These are phyloP conservation scores for Origma solitaria DNA, from an alignment of 2,113 vertebrate genomes.

Conservation along the genomic window DNA sequence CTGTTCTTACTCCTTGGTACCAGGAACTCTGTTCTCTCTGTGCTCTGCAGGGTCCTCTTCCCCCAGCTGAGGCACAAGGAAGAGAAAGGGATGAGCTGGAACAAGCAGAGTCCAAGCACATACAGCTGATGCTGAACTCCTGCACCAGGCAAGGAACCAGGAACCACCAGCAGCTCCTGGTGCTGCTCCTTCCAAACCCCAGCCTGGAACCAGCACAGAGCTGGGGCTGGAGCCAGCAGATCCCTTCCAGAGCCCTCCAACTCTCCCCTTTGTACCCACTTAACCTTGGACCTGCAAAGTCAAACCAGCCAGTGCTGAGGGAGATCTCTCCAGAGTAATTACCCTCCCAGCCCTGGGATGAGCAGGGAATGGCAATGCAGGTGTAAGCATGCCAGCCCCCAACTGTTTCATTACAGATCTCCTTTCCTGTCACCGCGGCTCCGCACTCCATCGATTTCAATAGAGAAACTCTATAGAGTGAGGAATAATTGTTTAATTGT, in stretches of 20 bases:
- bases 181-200: neutral
- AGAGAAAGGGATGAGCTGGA: neutral
- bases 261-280: neutral
- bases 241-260: neutral
- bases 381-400: neutral
- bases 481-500: constrained; percentile 81
- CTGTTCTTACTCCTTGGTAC: neutral
- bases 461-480: constrained; percentile 65
- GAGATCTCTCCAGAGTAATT: neutral
- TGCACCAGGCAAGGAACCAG: neutral
- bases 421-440: neutral
- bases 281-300: neutral
- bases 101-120: neutral
- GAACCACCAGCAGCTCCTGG: neutral
- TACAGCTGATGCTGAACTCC: neutral
- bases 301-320: neutral
- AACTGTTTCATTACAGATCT: neutral
- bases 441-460: constrained; percentile 59
- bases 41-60: neutral
- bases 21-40: neutral
- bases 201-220: neutral
- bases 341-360: neutral
- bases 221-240: neutral
- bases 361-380: neutral
- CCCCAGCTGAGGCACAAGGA: neutral